Evolutionary conservation across 1,140 invertebrate genomes (phyloP).

Genomic region (Acromyrmex echinatior): DNA sequence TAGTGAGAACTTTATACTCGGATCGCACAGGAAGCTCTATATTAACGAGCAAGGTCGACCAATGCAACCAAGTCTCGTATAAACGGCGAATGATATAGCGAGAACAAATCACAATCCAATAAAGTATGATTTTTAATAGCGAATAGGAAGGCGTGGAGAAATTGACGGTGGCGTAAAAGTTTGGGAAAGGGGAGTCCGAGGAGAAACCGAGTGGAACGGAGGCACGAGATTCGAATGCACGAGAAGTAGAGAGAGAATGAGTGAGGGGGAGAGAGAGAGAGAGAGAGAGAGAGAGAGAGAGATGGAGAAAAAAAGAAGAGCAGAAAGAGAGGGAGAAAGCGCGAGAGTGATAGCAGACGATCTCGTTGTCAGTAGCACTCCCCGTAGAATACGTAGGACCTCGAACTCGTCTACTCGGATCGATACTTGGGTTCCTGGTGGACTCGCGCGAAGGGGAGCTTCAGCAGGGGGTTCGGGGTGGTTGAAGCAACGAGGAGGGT

Average conservation of each 20-base stretch:
- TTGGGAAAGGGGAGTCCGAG: background rate
- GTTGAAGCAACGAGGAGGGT: conserved; percentile 53
- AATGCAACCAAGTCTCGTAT: conserved; percentile 11
- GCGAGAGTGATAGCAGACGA: conserved; percentile 63
- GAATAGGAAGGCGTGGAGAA: background rate
- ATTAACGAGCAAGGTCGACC: conserved; percentile 30
- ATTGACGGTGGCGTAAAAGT: background rate
- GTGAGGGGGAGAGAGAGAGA: background rate
- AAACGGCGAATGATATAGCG: conserved; percentile 26
- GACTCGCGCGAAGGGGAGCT: conserved; percentile 74
- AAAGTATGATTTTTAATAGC: conserved; percentile 66
- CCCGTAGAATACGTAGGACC: conserved; percentile 80
- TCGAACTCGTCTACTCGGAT: conserved; percentile 82
- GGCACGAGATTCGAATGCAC: background rate
- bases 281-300: background rate
- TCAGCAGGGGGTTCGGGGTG: conserved; percentile 69
- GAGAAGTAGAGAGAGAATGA: background rate
- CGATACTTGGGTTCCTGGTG: conserved; percentile 81
- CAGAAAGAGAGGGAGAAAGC: conserved; percentile 32
- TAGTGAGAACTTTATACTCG: background rate
- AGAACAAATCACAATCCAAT: conserved; percentile 52
- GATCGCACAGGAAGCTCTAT: conserved; percentile 16
- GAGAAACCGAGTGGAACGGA: background rate
- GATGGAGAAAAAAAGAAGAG: conserved; percentile 26
- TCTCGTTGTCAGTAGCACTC: conserved; percentile 81